phyloP scores from a whole-genome alignment of 2,888 invertebrate species.

The Ichneumoninae sp. region DNA sequence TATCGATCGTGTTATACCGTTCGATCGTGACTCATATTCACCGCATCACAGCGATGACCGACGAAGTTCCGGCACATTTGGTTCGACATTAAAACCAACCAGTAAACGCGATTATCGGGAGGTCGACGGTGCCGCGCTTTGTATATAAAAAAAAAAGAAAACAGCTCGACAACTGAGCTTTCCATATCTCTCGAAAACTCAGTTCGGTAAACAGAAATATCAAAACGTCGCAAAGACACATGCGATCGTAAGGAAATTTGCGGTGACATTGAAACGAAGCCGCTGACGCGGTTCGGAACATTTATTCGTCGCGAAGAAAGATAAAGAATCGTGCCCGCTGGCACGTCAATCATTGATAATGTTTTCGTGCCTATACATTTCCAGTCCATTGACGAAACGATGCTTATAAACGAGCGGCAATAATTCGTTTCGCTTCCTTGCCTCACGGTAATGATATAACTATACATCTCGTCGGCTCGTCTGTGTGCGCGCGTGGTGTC shows the following conservation, averaged over 20 bases:
- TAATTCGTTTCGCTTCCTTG: neutral
- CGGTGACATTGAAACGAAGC: conserved; percentile 13
- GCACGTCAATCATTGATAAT: neutral
- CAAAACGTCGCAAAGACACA: neutral
- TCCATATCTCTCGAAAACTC: neutral
- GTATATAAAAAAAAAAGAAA: neutral
- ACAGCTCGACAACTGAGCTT: neutral
- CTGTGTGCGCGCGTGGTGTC: neutral
- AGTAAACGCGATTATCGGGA: neutral
- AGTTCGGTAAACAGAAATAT: neutral
- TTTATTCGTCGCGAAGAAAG: neutral
- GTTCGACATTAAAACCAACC: neutral
- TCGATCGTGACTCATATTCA: conserved; percentile 24
- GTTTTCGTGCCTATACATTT: neutral
- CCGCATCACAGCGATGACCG: neutral
- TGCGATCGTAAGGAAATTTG: neutral
- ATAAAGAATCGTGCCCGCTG: neutral
- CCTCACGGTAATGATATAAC: neutral
- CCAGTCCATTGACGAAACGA: neutral
- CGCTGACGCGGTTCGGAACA: neutral
- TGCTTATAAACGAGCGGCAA: neutral
- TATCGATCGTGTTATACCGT: conserved; percentile 4
- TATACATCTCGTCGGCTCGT: neutral
- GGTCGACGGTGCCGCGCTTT: neutral
- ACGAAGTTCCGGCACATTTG: conserved; percentile 2